phyloP scores from a whole-genome alignment of 2,113 vertebrate species.

The Pampusana beccarii region DNA sequence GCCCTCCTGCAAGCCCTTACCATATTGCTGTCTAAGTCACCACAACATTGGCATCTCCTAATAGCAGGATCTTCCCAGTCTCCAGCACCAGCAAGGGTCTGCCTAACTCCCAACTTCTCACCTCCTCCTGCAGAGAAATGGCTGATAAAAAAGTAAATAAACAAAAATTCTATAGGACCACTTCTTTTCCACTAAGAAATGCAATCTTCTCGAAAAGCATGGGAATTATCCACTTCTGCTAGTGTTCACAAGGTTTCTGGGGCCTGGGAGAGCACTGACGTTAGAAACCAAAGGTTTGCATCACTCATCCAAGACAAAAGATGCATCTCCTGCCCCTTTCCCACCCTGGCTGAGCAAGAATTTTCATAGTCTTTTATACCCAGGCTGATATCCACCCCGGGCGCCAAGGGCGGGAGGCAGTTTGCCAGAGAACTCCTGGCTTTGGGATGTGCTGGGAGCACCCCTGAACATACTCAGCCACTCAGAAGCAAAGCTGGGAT shows the following conservation, averaged over 20 bases:
- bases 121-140: neutral
- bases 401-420: neutral
- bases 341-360: neutral
- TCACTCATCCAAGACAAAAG: neutral
- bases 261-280: neutral
- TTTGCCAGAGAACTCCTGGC: neutral
- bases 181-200: neutral
- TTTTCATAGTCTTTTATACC: neutral
- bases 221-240: neutral
- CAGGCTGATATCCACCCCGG: neutral
- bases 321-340: neutral
- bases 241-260: neutral
- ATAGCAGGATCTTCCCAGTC: neutral
- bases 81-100: neutral
- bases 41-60: rapidly evolving
- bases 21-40: neutral
- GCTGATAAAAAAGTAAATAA: neutral
- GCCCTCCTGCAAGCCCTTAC: neutral
- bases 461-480: neutral
- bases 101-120: neutral
- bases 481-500: neutral
- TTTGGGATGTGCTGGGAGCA: rapidly evolving
- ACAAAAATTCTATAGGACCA: neutral
- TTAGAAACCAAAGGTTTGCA: neutral
- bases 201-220: neutral